Percentiles rank a stretch among this genome's conserved stretches.
These are phyloP conservation scores for Lophochroa leadbeateri DNA, from an alignment of 2,113 vertebrate species.

Conservation along the genomic window DNA sequence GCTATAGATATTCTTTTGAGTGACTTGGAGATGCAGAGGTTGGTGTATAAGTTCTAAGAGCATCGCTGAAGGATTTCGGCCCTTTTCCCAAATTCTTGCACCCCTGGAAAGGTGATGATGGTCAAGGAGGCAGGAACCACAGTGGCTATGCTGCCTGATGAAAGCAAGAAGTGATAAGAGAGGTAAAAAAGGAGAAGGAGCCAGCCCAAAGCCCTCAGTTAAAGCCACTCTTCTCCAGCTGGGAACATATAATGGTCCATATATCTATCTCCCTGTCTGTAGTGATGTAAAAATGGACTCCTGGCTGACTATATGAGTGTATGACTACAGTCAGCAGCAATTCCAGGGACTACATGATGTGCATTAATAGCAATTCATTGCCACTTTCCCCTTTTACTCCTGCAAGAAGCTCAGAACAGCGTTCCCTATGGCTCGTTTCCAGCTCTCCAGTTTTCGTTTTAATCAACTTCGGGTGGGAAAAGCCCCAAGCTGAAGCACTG, in stretches of 20 bases:
- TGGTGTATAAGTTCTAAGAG: background rate
- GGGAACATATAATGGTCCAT: background rate
- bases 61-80: background rate
- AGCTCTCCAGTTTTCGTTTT: background rate
- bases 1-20: background rate
- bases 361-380: background rate
- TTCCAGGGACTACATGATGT: background rate
- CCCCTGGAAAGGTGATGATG: background rate
- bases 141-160: too few relatives aligned
- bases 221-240: background rate
- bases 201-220: background rate
- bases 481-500: background rate
- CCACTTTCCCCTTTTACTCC: background rate
- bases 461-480: background rate
- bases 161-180: background rate
- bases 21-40: background rate
- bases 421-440: background rate
- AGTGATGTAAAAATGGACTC: background rate
- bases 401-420: rapidly evolving
- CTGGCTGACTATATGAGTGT: background rate
- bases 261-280: background rate
- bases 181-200: background rate
- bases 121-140: background rate
- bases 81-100: background rate
- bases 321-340: background rate